phyloP scores from a whole-genome alignment of 1,140 invertebrate genomes.

The Schmidtea mediterranea region DNA sequence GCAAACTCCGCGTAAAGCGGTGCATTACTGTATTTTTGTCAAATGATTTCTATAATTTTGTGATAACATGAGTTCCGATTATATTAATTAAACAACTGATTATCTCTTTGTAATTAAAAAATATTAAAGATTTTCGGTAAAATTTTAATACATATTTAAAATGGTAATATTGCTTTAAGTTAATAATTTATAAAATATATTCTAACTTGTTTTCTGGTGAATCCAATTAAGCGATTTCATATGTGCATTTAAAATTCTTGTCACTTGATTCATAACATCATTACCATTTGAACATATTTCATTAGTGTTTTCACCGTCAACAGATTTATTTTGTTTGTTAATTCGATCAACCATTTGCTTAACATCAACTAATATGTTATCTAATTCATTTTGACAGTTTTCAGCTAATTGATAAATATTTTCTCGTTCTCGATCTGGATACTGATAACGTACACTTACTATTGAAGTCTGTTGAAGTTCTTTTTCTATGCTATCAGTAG shows the following conservation, averaged over 20 bases:
- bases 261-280: slow-evolving; percentile 8
- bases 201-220: slow-evolving; percentile 38
- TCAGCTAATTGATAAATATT: slow-evolving; percentile 7
- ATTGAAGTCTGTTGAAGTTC: slow-evolving; percentile 13
- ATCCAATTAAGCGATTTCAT: slow-evolving; percentile 9
- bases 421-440: slow-evolving; percentile 51
- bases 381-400: slow-evolving; percentile 8
- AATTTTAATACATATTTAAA: no score
- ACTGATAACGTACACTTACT: slow-evolving; percentile 31
- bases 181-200: no score
- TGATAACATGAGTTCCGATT: no score
- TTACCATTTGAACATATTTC: slow-evolving; percentile 7
- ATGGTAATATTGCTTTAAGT: no score
- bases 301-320: slow-evolving; percentile 6
- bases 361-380: slow-evolving; percentile 7
- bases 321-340: slow-evolving; percentile 6
- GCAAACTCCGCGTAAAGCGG: no score
- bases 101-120: no score
- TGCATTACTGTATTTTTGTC: no score
- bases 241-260: slow-evolving; percentile 8
- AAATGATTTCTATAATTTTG: no score
- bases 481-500: slow-evolving; percentile 46
- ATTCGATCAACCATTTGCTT: slow-evolving; percentile 5
- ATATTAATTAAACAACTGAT: no score
- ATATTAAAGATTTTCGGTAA: no score